A percentile compares a stretch with the other conserved stretches of the same genome.
Evolutionary conservation across 2,797 vertebrate species (phyloP).

Genomic region (Hydrolagus colliei): DNA sequence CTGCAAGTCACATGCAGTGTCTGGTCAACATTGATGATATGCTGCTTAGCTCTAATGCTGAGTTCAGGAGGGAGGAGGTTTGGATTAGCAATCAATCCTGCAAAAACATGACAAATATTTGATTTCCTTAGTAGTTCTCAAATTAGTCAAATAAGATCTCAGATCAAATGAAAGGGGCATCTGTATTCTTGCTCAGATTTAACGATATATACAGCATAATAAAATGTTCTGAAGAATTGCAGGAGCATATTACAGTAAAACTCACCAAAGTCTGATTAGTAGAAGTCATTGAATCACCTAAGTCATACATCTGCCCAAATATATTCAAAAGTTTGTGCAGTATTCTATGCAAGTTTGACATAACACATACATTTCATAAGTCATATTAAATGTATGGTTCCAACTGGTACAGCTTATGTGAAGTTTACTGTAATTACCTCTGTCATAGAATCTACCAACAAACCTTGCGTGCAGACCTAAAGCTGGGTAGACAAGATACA

Average conservation of each 20-base stretch:
- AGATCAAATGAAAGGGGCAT: neutral
- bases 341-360: too few species aligned
- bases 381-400: too few species aligned
- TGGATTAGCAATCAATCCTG: slow-evolving; percentile 68
- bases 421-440: too few species aligned
- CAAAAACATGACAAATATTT: slow-evolving; percentile 45
- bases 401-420: too few species aligned
- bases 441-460: too few species aligned
- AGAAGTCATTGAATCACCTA: too few species aligned
- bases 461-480: neutral
- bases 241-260: too few species aligned
- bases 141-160: neutral
- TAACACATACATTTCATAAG: too few species aligned
- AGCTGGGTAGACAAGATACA: neutral
- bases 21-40: slow-evolving; percentile 72
- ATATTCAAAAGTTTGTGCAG: too few species aligned
- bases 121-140: slow-evolving; percentile 21
- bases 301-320: too few species aligned
- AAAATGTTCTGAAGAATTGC: too few species aligned
- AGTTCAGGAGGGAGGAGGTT: slow-evolving; percentile 71
- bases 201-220: neutral
- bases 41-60: slow-evolving; percentile 64
- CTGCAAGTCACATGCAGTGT: slow-evolving; percentile 81
- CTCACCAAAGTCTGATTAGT: too few species aligned
- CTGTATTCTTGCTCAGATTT: neutral